Percentiles rank a stretch among this genome's conserved stretches.
Evolutionary conservation across 1,140 invertebrate genomes (phyloP).

Genomic region (Cyclargus thomasi): DNA sequence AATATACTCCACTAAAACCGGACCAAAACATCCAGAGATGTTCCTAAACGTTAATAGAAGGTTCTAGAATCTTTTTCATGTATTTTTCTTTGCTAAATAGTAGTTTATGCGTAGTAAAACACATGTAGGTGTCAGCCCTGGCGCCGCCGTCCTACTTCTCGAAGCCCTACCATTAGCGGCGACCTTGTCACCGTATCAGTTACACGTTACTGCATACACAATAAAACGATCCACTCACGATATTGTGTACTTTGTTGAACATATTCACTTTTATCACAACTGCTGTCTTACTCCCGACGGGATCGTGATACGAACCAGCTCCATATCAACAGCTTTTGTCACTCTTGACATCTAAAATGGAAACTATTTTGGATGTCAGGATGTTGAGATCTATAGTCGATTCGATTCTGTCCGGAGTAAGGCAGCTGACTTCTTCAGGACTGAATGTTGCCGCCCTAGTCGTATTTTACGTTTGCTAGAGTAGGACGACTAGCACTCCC

Average conservation of each 20-base stretch:
- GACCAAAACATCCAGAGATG: neutral
- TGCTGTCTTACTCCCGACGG: no score
- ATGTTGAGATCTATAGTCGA: no score
- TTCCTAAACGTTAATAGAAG: neutral
- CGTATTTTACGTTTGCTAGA: no score
- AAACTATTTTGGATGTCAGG: no score
- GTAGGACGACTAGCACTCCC: no score
- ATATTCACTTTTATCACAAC: neutral
- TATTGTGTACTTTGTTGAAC: neutral
- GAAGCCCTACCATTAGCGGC: slow-evolving; percentile 39
- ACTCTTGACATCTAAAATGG: no score
- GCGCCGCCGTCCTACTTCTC: slow-evolving; percentile 33
- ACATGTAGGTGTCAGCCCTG: neutral
- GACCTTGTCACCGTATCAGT: slow-evolving; percentile 39
- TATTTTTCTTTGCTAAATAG: neutral
- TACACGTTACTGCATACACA: slow-evolving; percentile 11
- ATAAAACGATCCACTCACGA: slow-evolving; percentile 11
- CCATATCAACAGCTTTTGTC: no score
- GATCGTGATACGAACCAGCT: no score
- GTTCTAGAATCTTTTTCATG: neutral
- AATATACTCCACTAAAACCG: neutral
- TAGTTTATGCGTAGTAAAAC: neutral
- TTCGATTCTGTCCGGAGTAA: no score
- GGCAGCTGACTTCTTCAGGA: no score
- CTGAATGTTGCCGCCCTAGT: no score